A percentile compares a stretch with the other conserved stretches of the same genome.
phyloP scores from a whole-genome alignment of 2,797 vertebrate genomes.

The Otolemur crassicaudatus region DNA sequence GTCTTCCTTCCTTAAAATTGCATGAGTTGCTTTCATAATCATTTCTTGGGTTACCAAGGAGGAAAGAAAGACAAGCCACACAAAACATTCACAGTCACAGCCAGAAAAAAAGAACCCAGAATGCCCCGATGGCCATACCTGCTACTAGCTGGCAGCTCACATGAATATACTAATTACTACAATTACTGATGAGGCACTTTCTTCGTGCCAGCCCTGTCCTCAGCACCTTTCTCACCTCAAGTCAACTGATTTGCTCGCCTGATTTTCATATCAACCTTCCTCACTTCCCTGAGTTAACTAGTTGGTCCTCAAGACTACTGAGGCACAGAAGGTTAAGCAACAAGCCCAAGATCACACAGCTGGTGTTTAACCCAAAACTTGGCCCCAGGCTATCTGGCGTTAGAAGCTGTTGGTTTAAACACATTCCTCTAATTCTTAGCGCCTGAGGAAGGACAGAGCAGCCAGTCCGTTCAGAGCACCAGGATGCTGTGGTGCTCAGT shows the following conservation, averaged over 20 bases:
- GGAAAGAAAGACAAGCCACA: neutral
- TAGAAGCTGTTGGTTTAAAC: neutral
- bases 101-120: neutral
- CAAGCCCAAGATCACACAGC: neutral
- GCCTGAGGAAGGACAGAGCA: neutral
- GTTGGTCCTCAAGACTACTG: neutral
- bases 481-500: accelerated
- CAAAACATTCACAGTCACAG: neutral
- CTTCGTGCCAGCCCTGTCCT: accelerated
- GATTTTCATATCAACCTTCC: neutral
- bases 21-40: neutral
- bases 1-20: neutral
- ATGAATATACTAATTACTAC: accelerated
- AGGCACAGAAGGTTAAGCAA: neutral
- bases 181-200: accelerated
- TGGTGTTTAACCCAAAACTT: neutral
- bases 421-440: neutral
- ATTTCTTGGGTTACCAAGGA: neutral
- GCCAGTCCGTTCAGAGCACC: neutral
- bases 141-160: accelerated
- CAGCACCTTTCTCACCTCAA: neutral
- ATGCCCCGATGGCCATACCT: accelerated
- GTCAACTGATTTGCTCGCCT: neutral
- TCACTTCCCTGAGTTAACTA: neutral
- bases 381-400: neutral